Conservation (phyloP, 2,113 vertebrate species). For the Chiloscyllium plagiosum region DNA sequence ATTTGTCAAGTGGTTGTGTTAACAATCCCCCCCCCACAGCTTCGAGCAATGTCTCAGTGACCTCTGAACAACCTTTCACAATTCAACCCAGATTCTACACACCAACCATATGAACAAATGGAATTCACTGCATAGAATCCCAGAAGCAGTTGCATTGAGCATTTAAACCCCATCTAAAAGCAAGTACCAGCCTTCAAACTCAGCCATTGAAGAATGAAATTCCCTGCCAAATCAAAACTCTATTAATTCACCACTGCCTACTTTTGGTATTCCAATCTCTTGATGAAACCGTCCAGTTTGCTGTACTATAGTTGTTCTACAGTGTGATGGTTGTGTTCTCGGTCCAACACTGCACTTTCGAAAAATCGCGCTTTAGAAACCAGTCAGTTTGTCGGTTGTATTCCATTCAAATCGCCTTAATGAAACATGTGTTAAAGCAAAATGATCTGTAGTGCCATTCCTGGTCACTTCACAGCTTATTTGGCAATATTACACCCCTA, state of each 20-base stretch:
- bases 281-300: neutral
- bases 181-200: neutral
- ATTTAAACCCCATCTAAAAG: neutral
- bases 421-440: too few species aligned
- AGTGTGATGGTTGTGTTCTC: too few species aligned
- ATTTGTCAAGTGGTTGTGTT: neutral
- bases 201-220: neutral
- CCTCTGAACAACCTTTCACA: neutral
- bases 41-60: neutral
- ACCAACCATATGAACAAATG: neutral
- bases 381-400: too few species aligned
- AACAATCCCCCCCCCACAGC: neutral
- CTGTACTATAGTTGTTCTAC: neutral
- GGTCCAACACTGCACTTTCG: too few species aligned
- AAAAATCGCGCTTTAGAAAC: too few species aligned
- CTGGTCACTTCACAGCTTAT: neutral
- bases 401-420: too few species aligned
- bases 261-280: neutral
- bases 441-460: neutral
- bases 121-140: neutral
- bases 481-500: neutral
- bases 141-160: neutral
- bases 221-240: neutral
- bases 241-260: neutral
- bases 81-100: neutral